Evolutionary conservation across 2,888 invertebrate genomes (phyloP).

Genomic region (Rhodophaea formosa): DNA sequence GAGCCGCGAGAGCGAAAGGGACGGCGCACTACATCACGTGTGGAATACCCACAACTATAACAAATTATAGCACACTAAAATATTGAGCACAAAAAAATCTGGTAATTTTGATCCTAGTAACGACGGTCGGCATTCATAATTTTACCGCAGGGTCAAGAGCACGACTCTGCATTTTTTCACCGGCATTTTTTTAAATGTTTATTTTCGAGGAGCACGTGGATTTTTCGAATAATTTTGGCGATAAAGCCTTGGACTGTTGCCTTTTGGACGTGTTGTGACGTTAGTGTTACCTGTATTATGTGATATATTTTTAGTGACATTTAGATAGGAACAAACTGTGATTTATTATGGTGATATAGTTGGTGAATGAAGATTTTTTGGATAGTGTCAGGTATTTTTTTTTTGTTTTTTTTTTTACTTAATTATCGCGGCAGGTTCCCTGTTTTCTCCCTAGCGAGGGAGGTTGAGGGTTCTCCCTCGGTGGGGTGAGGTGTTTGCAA

Average conservation of each 20-base stretch:
- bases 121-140: conserved; percentile 77
- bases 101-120: conserved; percentile 78
- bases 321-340: conserved; percentile 78
- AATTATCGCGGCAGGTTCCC: conserved; percentile 52
- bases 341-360: conserved; percentile 78
- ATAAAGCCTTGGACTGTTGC: conserved; percentile 72
- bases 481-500: conserved; percentile 57
- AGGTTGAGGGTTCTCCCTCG: conserved; percentile 32
- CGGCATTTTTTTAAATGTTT: conserved; percentile 73
- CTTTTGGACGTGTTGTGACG: conserved; percentile 80
- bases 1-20: conserved; percentile 63
- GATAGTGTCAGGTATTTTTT: conserved; percentile 64
- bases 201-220: conserved; percentile 69
- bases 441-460: conserved; percentile 33
- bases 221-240: conserved; percentile 73
- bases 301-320: conserved; percentile 78
- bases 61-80: conserved; percentile 73
- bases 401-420: conserved; percentile 41
- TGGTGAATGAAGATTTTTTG: conserved; percentile 68
- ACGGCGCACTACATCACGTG: conserved; percentile 67
- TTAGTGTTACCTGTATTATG: conserved; percentile 77
- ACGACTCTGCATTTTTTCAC: conserved; percentile 65
- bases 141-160: conserved; percentile 77
- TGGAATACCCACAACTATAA: conserved; percentile 66
- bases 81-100: conserved; percentile 78